Percentiles rank a stretch among this genome's conserved stretches.
These are phyloP conservation scores for Mugil cephalus DNA, from an alignment of 2,113 vertebrate species.

Conservation along the genomic window DNA sequence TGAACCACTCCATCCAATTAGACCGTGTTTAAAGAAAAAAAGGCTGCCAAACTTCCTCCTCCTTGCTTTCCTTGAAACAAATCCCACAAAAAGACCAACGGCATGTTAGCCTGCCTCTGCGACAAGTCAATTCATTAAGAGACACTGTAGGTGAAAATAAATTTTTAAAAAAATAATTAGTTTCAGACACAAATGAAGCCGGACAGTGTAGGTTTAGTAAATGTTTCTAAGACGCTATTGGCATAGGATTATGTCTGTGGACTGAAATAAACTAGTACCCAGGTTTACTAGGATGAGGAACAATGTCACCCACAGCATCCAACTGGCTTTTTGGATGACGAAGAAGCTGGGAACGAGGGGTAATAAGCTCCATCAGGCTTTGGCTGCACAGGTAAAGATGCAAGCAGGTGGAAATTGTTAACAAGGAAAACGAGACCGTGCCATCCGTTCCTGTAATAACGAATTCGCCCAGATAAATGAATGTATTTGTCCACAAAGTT, in stretches of 20 bases:
- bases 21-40: background rate
- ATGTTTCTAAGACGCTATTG: no score
- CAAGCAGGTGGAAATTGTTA: background rate
- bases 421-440: no score
- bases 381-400: background rate
- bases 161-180: no score
- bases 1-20: constrained; percentile 1
- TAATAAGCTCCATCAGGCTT: constrained; percentile 5
- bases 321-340: constrained; percentile 7
- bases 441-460: no score
- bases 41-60: no score
- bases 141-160: background rate
- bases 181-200: no score
- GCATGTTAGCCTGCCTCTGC: background rate
- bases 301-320: background rate
- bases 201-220: no score
- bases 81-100: background rate
- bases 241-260: no score
- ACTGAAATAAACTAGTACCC: no score
- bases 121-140: background rate
- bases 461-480: no score
- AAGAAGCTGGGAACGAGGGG: background rate
- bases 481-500: no score
- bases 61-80: background rate
- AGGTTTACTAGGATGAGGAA: background rate